Percentiles rank a stretch among this genome's conserved stretches.
phyloP scores from a whole-genome alignment of 2,888 invertebrate genomes.

The Cephonodes hylas region DNA sequence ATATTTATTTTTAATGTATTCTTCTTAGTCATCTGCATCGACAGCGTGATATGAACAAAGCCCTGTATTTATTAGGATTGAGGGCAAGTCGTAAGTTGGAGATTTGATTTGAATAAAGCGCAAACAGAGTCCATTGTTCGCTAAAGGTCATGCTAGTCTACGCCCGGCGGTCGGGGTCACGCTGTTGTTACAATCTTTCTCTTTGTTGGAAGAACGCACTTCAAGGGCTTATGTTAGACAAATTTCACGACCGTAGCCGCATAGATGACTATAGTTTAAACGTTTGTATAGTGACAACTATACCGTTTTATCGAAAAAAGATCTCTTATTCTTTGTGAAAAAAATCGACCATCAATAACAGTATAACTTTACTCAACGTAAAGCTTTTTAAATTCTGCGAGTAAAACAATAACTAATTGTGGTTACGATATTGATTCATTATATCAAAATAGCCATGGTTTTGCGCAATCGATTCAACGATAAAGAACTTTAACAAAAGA shows the following conservation, averaged over 20 bases:
- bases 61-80: constrained; percentile 12
- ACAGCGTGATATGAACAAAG: background rate
- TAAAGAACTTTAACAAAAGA: constrained; percentile 1
- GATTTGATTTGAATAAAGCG: constrained; percentile 47
- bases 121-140: constrained; percentile 60
- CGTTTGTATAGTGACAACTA: too few relatives aligned
- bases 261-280: too few relatives aligned
- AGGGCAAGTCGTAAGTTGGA: constrained; percentile 55
- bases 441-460: background rate
- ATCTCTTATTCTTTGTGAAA: too few relatives aligned
- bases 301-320: too few relatives aligned
- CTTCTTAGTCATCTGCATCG: background rate
- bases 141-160: constrained; percentile 52
- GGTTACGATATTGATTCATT: background rate
- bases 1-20: background rate
- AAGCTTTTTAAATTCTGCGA: too few relatives aligned
- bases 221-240: background rate
- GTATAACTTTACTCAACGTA: too few relatives aligned
- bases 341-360: too few relatives aligned
- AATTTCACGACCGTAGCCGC: background rate
- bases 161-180: constrained; percentile 44
- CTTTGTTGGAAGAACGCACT: constrained; percentile 21
- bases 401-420: background rate
- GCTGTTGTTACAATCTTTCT: constrained; percentile 44
- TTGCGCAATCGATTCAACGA: background rate